These are phyloP conservation scores for Pristionchus pacificus DNA, from an alignment of 1,140 invertebrate genomes.

Conservation along the genomic window DNA sequence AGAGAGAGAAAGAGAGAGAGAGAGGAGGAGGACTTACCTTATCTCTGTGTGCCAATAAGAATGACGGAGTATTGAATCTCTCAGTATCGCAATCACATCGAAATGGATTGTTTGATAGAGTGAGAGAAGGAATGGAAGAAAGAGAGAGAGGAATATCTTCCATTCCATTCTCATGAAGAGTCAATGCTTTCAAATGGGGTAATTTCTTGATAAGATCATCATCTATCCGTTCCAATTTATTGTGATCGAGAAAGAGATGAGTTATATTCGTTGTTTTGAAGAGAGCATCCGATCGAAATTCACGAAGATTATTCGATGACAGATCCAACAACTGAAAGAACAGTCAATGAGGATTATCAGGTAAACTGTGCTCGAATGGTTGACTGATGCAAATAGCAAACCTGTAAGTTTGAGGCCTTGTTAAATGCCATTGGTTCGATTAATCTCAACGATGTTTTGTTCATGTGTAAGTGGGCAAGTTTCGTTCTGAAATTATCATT, in stretches of 20 bases:
- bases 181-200: constrained; percentile 39
- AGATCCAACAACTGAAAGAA: constrained; percentile 30
- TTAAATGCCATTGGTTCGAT: constrained; percentile 50
- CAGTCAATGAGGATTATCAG: neutral
- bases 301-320: constrained; percentile 24
- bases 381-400: neutral
- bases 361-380: neutral
- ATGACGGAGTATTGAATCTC: constrained; percentile 11
- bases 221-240: constrained; percentile 36
- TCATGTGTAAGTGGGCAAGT: constrained; percentile 45
- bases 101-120: constrained; percentile 43
- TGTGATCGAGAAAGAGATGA: constrained; percentile 42
- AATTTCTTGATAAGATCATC: constrained; percentile 30
- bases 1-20: neutral
- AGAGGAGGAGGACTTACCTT: neutral
- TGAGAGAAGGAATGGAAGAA: constrained; percentile 9
- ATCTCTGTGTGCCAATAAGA: neutral
- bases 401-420: constrained; percentile 35
- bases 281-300: constrained; percentile 27
- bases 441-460: constrained; percentile 30
- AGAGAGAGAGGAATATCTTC: constrained; percentile 13
- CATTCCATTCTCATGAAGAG: constrained; percentile 21
- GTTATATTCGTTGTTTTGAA: constrained; percentile 23
- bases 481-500: constrained; percentile 24
- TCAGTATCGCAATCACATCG: constrained; percentile 46